Percentiles rank a stretch among this genome's conserved stretches.
Conservation (phyloP, 2,113 vertebrate species). For the Nycticorax nycticorax region DNA sequence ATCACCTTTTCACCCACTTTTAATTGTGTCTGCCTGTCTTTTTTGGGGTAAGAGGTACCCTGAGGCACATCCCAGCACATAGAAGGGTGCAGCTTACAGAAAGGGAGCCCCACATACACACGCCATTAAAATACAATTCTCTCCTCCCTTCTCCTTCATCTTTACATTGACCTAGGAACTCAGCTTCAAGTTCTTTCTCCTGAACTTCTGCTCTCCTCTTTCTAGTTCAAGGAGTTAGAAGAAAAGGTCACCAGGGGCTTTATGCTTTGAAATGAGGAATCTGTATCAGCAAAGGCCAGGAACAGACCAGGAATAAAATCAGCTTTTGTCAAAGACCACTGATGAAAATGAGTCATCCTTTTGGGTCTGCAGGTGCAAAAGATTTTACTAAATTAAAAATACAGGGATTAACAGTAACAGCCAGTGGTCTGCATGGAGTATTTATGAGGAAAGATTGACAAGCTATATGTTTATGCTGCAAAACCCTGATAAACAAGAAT, state of each 20-base stretch:
- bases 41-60: neutral
- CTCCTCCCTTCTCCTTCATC: neutral
- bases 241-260: neutral
- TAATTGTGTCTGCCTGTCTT: neutral
- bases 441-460: neutral
- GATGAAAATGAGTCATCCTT: neutral
- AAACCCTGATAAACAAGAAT: neutral
- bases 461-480: neutral
- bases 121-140: neutral
- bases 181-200: neutral
- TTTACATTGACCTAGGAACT: neutral
- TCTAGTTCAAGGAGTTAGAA: neutral
- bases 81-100: neutral
- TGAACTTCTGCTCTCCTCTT: neutral
- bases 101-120: neutral
- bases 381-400: constrained; percentile 28
- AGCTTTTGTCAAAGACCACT: neutral
- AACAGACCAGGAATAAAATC: neutral
- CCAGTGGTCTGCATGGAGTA: neutral
- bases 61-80: neutral
- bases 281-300: constrained; percentile 2
- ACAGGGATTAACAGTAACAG: constrained; percentile 4
- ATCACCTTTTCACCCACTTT: neutral
- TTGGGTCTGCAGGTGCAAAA: neutral
- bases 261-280: neutral